These are phyloP conservation scores for Spisula solida DNA, from an alignment of 2,888 invertebrate genomes.

Conservation along the genomic window DNA sequence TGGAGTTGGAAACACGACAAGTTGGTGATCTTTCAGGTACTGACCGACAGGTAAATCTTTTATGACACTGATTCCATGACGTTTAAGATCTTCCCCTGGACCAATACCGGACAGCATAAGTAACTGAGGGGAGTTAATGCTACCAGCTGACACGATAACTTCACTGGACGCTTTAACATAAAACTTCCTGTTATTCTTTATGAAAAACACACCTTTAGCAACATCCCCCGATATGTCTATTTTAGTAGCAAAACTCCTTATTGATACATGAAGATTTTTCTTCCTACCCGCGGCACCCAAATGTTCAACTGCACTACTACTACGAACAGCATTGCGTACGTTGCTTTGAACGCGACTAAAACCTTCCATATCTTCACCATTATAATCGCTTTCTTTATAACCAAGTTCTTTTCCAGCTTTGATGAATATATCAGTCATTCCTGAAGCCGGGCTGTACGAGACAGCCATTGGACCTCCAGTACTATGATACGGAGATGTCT, in stretches of 20 bases:
- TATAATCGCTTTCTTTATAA: conserved; percentile 55
- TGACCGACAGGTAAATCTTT: conserved; percentile 82
- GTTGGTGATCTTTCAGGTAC: conserved; percentile 56
- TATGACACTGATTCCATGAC: conserved; percentile 81
- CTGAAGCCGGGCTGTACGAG: conserved; percentile 37
- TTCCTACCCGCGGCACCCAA: conserved; percentile 50
- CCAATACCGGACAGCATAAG: conserved; percentile 87
- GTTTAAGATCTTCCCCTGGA: conserved; percentile 83
- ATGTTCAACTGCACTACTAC: conserved; percentile 56
- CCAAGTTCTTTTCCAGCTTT: conserved; percentile 62
- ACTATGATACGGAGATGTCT: conserved; percentile 56
- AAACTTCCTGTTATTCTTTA: conserved; percentile 67
- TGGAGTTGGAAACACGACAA: conserved; percentile 25
- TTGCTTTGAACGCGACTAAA: conserved; percentile 54
- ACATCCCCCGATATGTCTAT: conserved; percentile 75
- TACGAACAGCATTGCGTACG: conserved; percentile 53
- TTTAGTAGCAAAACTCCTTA: conserved; percentile 74
- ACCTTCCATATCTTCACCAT: conserved; percentile 54
- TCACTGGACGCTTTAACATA: conserved; percentile 76
- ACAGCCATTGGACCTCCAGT: conserved; percentile 62
- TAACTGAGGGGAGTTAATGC: conserved; percentile 86
- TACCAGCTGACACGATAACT: conserved; percentile 86
- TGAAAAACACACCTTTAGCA: conserved; percentile 79
- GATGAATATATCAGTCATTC: conserved; percentile 40
- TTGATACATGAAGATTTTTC: conserved; percentile 51